These are phyloP conservation scores for Trichopria drosophilae DNA, from an alignment of 2,888 invertebrate genomes.

Conservation along the genomic window DNA sequence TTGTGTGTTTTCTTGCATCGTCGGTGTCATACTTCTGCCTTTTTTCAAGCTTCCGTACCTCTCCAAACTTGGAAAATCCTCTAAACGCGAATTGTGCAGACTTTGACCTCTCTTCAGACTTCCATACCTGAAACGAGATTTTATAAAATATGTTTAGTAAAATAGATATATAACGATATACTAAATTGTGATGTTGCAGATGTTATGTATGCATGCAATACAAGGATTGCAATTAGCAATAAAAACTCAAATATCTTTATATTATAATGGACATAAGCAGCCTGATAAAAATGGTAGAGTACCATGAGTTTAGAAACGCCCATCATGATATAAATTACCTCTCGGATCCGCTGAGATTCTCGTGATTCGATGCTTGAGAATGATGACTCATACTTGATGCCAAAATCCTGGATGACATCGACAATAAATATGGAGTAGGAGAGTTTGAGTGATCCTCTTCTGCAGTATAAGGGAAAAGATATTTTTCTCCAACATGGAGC, in stretches of 20 bases:
- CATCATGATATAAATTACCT: too few species aligned
- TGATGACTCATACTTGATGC: constrained; percentile 56
- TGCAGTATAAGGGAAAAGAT: constrained; percentile 82
- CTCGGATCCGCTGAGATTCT: constrained; percentile 42
- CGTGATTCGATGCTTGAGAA: constrained; percentile 49
- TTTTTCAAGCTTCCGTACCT: constrained; percentile 54
- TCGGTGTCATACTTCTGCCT: constrained; percentile 51
- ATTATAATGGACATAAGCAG: too few species aligned
- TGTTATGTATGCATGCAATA: too few species aligned
- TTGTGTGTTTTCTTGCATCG: constrained; percentile 49
- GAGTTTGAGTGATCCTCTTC: constrained; percentile 56
- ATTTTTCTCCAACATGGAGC: constrained; percentile 75
- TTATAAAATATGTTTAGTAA: too few species aligned
- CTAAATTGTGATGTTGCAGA: too few species aligned
- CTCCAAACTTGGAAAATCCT: constrained; percentile 50
- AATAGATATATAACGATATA: too few species aligned
- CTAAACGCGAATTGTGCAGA: constrained; percentile 53
- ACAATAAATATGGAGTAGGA: constrained; percentile 55
- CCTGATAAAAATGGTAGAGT: too few species aligned
- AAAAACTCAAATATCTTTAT: too few species aligned
- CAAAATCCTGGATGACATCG: constrained; percentile 54
- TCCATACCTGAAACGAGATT: constrained; percentile 49
- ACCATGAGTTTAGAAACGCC: too few species aligned
- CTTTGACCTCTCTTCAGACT: constrained; percentile 53
- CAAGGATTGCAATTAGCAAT: too few species aligned